Conservation (phyloP, 2,113 vertebrate species). For the Sphaerodactylus townsendi region DNA sequence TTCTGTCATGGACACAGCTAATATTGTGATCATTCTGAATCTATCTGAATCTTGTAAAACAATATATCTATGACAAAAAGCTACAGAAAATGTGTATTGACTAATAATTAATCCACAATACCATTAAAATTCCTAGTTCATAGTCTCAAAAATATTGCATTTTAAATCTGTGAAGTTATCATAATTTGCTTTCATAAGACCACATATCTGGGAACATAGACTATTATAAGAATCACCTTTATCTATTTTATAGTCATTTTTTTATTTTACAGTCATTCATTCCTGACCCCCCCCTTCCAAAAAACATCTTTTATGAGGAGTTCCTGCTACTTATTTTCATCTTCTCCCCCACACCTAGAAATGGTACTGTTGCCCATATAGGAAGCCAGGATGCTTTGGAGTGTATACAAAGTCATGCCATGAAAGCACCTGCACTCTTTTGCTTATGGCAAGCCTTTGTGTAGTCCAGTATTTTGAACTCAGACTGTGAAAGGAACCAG, state of each 20-base stretch:
- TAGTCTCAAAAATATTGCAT: too few relatives aligned
- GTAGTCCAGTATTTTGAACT: slow-evolving; percentile 47
- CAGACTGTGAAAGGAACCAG: slow-evolving; percentile 56
- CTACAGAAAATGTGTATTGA: not conserved
- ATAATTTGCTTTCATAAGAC: too few relatives aligned
- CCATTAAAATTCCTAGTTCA: too few relatives aligned
- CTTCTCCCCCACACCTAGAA: not conserved
- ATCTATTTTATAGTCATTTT: not conserved
- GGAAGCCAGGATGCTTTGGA: not conserved
- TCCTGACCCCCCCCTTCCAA: not conserved
- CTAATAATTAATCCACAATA: not conserved
- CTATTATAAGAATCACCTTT: not conserved
- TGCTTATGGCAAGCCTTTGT: slow-evolving; percentile 21
- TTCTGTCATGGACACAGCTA: not conserved
- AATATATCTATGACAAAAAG: not conserved
- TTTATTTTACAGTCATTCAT: not conserved
- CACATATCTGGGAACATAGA: not conserved
- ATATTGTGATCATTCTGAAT: not conserved
- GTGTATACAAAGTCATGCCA: slow-evolving; percentile 34
- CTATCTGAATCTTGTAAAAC: not conserved
- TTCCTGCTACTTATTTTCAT: not conserved
- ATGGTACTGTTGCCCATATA: not conserved
- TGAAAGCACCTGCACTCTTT: slow-evolving; percentile 42
- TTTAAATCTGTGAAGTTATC: too few relatives aligned
- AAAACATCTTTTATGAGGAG: not conserved